These are phyloP conservation scores for Oxycera nigricornis DNA, from an alignment of 2,888 invertebrate genomes.

Conservation along the genomic window DNA sequence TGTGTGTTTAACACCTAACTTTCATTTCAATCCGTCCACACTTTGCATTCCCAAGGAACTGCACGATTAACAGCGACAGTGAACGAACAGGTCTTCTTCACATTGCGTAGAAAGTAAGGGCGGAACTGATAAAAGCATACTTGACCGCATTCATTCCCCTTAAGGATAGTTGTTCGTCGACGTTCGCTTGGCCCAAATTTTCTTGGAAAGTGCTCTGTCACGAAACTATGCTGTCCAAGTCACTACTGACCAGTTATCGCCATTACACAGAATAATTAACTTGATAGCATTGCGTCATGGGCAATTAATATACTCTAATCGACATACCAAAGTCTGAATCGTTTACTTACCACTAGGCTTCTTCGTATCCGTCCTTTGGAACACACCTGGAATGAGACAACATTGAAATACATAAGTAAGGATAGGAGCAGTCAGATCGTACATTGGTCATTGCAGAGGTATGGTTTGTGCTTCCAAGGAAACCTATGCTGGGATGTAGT, in stretches of 20 bases:
- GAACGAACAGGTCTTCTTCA: not conserved
- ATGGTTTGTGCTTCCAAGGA: not conserved
- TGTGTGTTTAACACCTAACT: too few species aligned
- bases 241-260: not conserved
- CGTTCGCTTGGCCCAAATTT: conserved; percentile 5
- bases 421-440: not conserved
- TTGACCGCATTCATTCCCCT: conserved; percentile 6
- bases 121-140: not conserved
- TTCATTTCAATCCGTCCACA: too few species aligned
- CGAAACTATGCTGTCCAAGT: not conserved
- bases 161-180: conserved; percentile 7
- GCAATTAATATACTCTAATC: not conserved
- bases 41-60: too few species aligned
- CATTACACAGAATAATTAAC: not conserved
- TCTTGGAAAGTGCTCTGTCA: not conserved
- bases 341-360: conserved; percentile 33
- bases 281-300: not conserved
- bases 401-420: not conserved
- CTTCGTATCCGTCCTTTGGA: conserved; percentile 25
- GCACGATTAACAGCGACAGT: not conserved
- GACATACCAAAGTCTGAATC: not conserved
- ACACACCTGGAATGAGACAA: conserved; percentile 30
- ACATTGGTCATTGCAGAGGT: not conserved
- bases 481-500: not conserved
- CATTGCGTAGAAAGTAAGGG: not conserved